Percentiles rank a stretch among this genome's conserved stretches.
These are phyloP conservation scores for Reinhardtius hippoglossoides DNA, from an alignment of 2,113 vertebrate species.

Conservation along the genomic window DNA sequence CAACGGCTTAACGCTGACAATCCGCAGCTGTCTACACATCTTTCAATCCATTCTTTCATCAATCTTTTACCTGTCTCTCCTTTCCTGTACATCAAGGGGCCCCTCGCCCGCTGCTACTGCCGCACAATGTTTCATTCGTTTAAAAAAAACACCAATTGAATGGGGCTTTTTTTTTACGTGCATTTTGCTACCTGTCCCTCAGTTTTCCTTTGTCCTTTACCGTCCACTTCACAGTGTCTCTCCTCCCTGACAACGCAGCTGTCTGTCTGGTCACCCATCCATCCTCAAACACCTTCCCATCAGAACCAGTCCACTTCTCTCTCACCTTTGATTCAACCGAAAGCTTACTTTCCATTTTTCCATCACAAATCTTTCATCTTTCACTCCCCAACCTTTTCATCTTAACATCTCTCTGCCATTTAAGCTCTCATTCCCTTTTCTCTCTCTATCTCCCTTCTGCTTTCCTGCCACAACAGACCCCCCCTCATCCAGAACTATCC, in stretches of 20 bases:
- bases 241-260: conserved; percentile 50
- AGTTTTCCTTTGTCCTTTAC: conserved; percentile 48
- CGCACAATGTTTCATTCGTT: conserved; percentile 11
- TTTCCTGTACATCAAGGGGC: conserved; percentile 16
- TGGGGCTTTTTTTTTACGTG: neutral
- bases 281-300: conserved; percentile 57
- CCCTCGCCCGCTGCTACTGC: neutral
- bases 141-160: conserved; percentile 20
- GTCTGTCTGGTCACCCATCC: conserved; percentile 68
- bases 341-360: conserved; percentile 34
- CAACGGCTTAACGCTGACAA: conserved; percentile 57
- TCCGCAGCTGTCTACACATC: conserved; percentile 61
- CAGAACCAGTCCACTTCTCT: conserved; percentile 48
- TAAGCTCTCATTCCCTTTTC: conserved; percentile 13
- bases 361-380: conserved; percentile 49
- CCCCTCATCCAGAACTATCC: conserved; percentile 19
- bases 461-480: conserved; percentile 11
- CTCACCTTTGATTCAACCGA: conserved; percentile 32
- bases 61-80: conserved; percentile 57
- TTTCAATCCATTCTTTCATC: conserved; percentile 62
- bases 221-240: conserved; percentile 60
- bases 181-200: conserved; percentile 25
- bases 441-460: neutral
- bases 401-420: conserved; percentile 27
- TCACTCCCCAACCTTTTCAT: conserved; percentile 50